Evolutionary conservation across 2,888 invertebrate genomes (phyloP), one percentile per base, ranked within the genome.

Genomic region (Podotricha telesiphe): DNA sequence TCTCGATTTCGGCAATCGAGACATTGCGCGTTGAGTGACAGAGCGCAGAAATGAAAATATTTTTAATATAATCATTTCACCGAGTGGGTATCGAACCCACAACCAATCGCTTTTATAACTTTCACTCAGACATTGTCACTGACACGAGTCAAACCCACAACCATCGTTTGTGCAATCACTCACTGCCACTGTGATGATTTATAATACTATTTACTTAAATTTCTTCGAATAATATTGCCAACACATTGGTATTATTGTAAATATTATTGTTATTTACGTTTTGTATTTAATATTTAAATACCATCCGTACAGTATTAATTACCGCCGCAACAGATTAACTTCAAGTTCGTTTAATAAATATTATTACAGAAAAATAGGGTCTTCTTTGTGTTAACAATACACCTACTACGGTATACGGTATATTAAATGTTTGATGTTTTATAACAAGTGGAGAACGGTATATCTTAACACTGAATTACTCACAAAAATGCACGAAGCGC

Each of bases 341-440:
- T 67, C 67, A 67, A 67, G 67, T 61, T 67, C 67, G 61, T 61
- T 59, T 50, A 53, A 67, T 53, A 51, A n/a, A 61, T 20, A 67
- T 67, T 61, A 61, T 62, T 61, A 19, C 47, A 67, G 51, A 59
- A 50, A 65, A 59, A 66, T 40, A 67, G 51, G 50, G 22, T 51
- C 22, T 51, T 45, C 22, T 59, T 51, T 50, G 28, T 28, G 4
- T 66, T 51, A n/a, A 22, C 7, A 7, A 15, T 51, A 6, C 15
- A 2, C 7, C 11, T 53, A 53, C n/a, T 8, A 7, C n/a, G n/a
- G n/a, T n/a, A n/a, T n/a, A n/a, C n/a, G n/a, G n/a, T n/a, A 53
- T 1, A 10, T 4, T 10, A 17, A 28, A 17, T 17, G 19, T 34
- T 10, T 34, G 28, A 4, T 28, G 6, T 4, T 28, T 28, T 28